Evolutionary conservation across 2,113 vertebrate species (phyloP), one percentile per base, ranked within the genome.

Genomic region (Bubo scandiacus): DNA sequence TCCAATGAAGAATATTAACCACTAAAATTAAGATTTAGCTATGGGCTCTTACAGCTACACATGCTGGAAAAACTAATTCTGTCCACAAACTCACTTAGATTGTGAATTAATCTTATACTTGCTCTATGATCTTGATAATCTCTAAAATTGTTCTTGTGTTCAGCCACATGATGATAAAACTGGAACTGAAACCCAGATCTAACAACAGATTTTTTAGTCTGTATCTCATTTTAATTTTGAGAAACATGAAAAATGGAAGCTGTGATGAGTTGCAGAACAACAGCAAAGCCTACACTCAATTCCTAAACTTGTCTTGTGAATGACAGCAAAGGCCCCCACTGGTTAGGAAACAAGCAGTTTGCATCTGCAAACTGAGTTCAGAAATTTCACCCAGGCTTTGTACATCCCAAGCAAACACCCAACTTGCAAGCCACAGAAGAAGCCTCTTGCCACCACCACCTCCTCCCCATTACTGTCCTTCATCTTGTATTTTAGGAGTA

Each of bases 131-230:
- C 81, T 71, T 77, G 26, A 43, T 43, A 86, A 67, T 81, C 42
- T 88, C 86, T 74, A 57, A 88, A 73, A 77, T 23, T 49, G 61
- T 72, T 94, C 68, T 77, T 42, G 62, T 71, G 58, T 59, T 96
- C 65, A 92, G 65, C 22, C 89, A 88, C 0, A 3, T 80, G 84
- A 81, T 42, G 45, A 93, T 51, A 94, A 94, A 95, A 84, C 34
- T 23, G 71, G 78, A 95, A 90, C 61, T 81, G 88, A 96, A 96
- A 95, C 75, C 21, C 55, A 38, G 65, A 51, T 73, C 86, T 81
- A 90, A 92, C n/a, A 90, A 45, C 10, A 86, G 32, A 73, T 2
- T 29, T 89, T 82, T 88, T 15, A 74, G 62, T 51, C 59, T 57
- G 3, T 23, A 74, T 54, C 78, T 80, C 78, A 61, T 62, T 94